Percentiles rank a stretch among this genome's conserved stretches.
Evolutionary conservation across 2,888 invertebrate genomes (phyloP).

Genomic region (Arctia plantaginis): DNA sequence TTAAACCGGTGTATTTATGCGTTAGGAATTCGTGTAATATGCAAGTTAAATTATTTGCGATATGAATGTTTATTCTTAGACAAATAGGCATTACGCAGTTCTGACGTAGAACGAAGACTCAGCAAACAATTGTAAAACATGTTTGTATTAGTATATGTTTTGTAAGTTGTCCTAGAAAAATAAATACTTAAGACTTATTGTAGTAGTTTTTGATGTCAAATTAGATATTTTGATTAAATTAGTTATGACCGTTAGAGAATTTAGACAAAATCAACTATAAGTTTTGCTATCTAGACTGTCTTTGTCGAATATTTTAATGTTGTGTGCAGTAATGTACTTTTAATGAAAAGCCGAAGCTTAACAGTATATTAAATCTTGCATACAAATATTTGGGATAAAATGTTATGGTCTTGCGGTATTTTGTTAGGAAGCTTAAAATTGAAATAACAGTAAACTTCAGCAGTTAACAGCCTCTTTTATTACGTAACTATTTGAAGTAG

Average conservation of each 20-base stretch:
- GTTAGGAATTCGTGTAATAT: neutral
- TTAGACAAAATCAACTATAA: neutral
- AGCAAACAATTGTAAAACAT: too few species aligned
- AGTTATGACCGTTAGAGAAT: neutral
- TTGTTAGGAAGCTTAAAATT: slow-evolving; percentile 23
- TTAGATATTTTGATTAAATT: too few species aligned
- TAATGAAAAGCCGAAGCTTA: neutral
- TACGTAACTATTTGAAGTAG: slow-evolving; percentile 28
- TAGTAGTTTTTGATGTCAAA: too few species aligned
- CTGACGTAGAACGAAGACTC: too few species aligned
- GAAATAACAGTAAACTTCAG: slow-evolving; percentile 27
- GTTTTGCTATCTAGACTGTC: neutral
- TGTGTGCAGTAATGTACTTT: neutral
- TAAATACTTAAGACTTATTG: too few species aligned
- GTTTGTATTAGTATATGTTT: too few species aligned
- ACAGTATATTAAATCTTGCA: slow-evolving; percentile 10
- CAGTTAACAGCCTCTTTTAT: slow-evolving; percentile 36
- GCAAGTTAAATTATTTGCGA: neutral
- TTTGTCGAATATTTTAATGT: neutral
- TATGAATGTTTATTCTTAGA: neutral
- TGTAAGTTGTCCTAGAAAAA: too few species aligned
- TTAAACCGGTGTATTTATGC: neutral
- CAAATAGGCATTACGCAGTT: too few species aligned
- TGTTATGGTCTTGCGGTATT: slow-evolving; percentile 20
- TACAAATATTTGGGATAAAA: neutral